Evolutionary conservation across 2,113 vertebrate species (phyloP), one percentile per base, ranked within the genome.

Genomic region (Uropsilus gracilis): DNA sequence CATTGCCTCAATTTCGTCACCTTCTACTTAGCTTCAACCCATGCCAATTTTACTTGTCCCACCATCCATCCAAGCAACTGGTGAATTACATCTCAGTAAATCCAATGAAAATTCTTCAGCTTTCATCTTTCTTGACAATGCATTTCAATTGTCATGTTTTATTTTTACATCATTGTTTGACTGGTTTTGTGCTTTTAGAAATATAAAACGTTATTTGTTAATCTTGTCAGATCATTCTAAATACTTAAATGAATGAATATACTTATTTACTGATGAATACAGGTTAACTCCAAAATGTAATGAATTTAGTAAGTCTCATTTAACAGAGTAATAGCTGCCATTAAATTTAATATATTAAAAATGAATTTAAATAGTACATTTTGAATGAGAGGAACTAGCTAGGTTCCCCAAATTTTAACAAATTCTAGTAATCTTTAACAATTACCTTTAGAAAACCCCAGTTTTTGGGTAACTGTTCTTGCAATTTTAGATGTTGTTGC

Each of bases 381-480:
- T 87, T 93, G 53, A 42, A 86, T 26, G 42, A 22, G 46, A 89
- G 17, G 73, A 66, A 95, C 88, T 68, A 46, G 20, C 46, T 30
- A 94, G 39, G 75, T 32, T 82, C 34, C 39, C 46, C 6, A 46
- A 75, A 91, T 84, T 75, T 81, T 95, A n/a, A 93, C 42, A 72
- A 71, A 20, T 9, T 22, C 30, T 14, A 89, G 26, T 71, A 93
- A 86, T 39, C 75, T 28, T 68, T 61, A 88, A 88, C 16, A 86
- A 97, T 98, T 97, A 99, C 99, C 99, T 99, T 99, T 99, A 94
- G 99, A 99, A 98, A 99, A 99, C 5, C 99, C 99, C 97, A 99
- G 97, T 96, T 99, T 99, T 93, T 99, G 99, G 1, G 99, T 99
- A 66, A 99, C 99, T 13, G 99, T 99, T 97, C 99, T 99, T 83